Evolutionary conservation across 2,113 vertebrate species (phyloP).

Genomic region (Rhynchomys soricoides): DNA sequence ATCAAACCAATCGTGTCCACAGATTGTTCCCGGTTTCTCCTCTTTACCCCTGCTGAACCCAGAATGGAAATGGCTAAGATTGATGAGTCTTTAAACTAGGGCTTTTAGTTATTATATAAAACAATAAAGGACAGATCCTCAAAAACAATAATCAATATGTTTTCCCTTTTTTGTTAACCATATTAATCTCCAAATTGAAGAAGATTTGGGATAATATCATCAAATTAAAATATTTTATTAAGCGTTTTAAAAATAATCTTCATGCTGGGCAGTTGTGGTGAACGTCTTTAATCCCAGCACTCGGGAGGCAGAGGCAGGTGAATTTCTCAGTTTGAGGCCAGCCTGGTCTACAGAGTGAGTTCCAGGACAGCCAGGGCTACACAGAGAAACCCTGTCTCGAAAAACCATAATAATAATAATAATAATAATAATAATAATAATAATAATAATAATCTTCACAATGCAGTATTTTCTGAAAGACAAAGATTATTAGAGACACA

Average conservation of each 20-base stretch:
- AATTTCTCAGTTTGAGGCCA: too few species aligned
- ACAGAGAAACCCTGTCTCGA: too few species aligned
- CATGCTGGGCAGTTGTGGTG: too few species aligned
- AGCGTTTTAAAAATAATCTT: background rate
- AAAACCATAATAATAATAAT: too few species aligned
- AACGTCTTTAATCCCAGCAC: too few species aligned
- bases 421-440: too few species aligned
- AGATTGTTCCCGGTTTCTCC: background rate
- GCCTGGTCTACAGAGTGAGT: too few species aligned
- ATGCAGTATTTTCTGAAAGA: background rate
- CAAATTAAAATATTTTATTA: background rate
- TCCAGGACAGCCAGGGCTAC: too few species aligned
- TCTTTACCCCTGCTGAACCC: background rate
- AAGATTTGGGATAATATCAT: background rate
- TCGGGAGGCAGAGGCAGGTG: too few species aligned
- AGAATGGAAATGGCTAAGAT: conserved; percentile 4
- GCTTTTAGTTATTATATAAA: background rate
- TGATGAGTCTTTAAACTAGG: background rate
- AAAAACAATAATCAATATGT: background rate
- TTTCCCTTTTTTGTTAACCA: background rate
- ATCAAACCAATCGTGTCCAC: background rate
- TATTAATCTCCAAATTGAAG: background rate
- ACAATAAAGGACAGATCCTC: background rate
- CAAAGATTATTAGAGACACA: background rate
- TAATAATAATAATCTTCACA: background rate